Evolutionary conservation across 2,113 vertebrate species (phyloP).

Genomic region (Nannospalax galili): DNA sequence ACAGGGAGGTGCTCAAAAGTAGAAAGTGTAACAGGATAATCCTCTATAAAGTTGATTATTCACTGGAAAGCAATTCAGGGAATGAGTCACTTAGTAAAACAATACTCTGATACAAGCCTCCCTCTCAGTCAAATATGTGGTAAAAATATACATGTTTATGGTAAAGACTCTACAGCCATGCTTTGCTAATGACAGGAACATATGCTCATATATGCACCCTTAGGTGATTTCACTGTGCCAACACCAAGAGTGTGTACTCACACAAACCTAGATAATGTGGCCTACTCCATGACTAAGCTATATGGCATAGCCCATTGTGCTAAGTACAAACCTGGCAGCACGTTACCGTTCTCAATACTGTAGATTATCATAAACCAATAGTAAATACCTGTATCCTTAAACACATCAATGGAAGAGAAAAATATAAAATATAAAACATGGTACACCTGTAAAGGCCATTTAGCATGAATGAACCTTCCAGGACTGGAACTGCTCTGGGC

Average conservation of each 20-base stretch:
- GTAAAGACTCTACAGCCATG: background rate
- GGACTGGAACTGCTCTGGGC: background rate
- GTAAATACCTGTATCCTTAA: background rate
- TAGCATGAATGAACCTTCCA: background rate
- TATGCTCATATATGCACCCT: background rate
- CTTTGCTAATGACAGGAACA: background rate
- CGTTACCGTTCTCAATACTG: background rate
- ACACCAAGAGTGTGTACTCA: background rate
- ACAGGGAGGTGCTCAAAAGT: background rate
- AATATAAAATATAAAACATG: background rate
- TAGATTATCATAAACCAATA: background rate
- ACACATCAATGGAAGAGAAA: background rate
- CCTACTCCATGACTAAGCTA: background rate
- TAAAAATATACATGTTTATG: constrained; percentile 27
- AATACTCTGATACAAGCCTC: background rate
- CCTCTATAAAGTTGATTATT: background rate
- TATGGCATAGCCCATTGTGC: background rate
- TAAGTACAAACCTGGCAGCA: background rate
- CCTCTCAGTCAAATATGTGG: constrained; percentile 44
- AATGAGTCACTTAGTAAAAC: constrained; percentile 67
- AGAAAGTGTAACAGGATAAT: constrained; percentile 34
- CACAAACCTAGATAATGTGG: background rate
- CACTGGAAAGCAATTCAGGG: constrained; percentile 65
- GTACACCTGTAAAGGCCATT: background rate
- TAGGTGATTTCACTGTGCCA: background rate